Base-by-base conservation (phyloP, 2,888 invertebrate species). In the Meganola albula region DNA sequence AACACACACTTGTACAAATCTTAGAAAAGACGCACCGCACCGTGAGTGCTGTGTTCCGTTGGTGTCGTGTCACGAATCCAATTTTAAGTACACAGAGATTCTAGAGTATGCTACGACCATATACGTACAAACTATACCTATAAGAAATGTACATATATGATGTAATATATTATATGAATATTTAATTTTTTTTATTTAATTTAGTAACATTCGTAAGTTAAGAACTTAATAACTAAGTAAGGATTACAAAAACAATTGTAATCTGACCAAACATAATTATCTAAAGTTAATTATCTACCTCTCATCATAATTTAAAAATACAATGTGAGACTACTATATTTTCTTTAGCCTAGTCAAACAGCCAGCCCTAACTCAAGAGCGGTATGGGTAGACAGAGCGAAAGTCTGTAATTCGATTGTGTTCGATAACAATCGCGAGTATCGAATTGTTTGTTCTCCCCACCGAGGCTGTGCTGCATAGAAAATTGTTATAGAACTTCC, bases 361-460 rank as follows among this genome's bases (percentile, higher is more conserved):
- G 43, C 1, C 46, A 53, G 11, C 53, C 53, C 53, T 53, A 37
- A 2, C 14, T 23, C 37, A 28, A 39, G 33, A 28, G 38, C 42
- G 36, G 26, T n/a, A 31, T 16, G 42, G 42, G 54, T 52, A 57
- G 53, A 53, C 51, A 59, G 63, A 58, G 63, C 70, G 66, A 67
- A 71, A 74, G 71, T 74, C 68, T 61, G 73, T 82, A 83, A 84
- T 82, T 78, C 76, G 74, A 80, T 83, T 84, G 78, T 77, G 63
- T 73, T 76, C 68, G 63, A 73, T 75, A 79, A 79, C 82, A 82
- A 80, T 73, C 63, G 60, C 55, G 61, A 65, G 68, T 71, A 73
- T 73, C 66, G 63, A 67, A 63, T 57, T 67, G 55, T 67, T 60
- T 70, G 65, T 56, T 58, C 47, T 40, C 49, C 56, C 61, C 42